Conservation (phyloP, 2,888 invertebrate species). For the Orchesella flavescens region DNA sequence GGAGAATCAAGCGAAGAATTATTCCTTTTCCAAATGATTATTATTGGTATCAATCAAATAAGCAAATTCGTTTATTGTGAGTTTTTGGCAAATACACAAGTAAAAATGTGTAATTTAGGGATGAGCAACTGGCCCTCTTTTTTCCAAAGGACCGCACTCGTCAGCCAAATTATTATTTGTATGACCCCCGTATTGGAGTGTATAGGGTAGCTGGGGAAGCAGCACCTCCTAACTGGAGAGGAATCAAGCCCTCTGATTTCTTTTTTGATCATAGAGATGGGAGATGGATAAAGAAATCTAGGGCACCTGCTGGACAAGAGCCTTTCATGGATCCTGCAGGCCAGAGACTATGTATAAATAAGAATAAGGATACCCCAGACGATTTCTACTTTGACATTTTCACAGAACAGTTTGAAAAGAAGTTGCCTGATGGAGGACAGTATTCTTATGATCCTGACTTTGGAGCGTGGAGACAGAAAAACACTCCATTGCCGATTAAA, state of each 20-base stretch:
- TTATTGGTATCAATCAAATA: constrained; percentile 35
- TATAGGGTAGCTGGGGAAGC: constrained; percentile 26
- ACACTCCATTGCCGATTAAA: neutral
- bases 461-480: constrained; percentile 42
- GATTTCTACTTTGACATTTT: constrained; percentile 57
- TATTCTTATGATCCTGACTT: constrained; percentile 33
- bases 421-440: neutral
- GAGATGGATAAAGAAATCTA: constrained; percentile 43
- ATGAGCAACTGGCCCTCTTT: constrained; percentile 44
- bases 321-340: constrained; percentile 38
- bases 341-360: constrained; percentile 14
- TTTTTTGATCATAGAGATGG: constrained; percentile 40
- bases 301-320: constrained; percentile 19
- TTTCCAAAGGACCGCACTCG: constrained; percentile 58
- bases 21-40: constrained; percentile 47
- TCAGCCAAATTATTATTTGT: constrained; percentile 32
- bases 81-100: neutral
- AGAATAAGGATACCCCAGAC: constrained; percentile 34
- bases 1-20: constrained; percentile 57
- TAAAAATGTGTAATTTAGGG: constrained; percentile 22
- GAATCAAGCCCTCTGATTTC: constrained; percentile 42
- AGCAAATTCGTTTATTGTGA: neutral
- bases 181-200: constrained; percentile 6
- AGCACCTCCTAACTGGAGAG: constrained; percentile 39
- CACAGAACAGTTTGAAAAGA: constrained; percentile 32